Base-by-base conservation (phyloP, 2,888 invertebrate genomes). In the Habroteleia sp. region DNA sequence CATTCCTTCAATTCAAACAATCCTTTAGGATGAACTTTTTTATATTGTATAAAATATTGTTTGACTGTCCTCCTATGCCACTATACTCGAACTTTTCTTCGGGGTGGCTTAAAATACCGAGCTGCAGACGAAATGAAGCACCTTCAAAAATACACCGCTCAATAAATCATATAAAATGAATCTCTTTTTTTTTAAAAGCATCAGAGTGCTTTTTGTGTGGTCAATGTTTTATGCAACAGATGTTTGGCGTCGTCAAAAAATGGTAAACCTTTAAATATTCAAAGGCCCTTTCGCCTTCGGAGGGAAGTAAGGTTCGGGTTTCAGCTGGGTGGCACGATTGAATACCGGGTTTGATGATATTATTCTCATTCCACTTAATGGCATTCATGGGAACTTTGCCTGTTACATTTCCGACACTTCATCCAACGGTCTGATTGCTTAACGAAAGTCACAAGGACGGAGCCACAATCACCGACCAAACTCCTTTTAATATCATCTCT, bases 61-160 rank as follows among this genome's bases (percentile, higher is more conserved):
- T 83, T 80, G 82, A 85, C 83, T 82, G 82, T 79, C 76, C 77
- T 83, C 85, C 85, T 83, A 85, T 78, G 84, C 77, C 60, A 73
- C 73, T 63, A 54, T 52, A 76, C 80, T 81, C 81, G 82, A 81
- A 83, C 79, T 81, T 82, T 82, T 83, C 84, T 84, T 82, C 82
- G 76, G 68, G 52, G 35, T 27, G 39, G 44, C 75, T 74, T 80
- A 79, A 82, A 81, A 77, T 74, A 63, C 65, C 25, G 56, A 58
- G 62, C 33, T 54, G 16, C 60, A 35, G 39, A 54, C 46, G 50
- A 71, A 16, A 58, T 25, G 27, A 33, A 69, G 65, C 37, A 39
- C 65, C 20, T 52, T 58, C 42, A 44, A 41, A 44, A 60, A 56
- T 46, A 13, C 74, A 13, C 37, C 46, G 46, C 8, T 50, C 44